Evolutionary conservation across 2,797 vertebrate genomes (phyloP).

Genomic region (Loris lydekkerianus): DNA sequence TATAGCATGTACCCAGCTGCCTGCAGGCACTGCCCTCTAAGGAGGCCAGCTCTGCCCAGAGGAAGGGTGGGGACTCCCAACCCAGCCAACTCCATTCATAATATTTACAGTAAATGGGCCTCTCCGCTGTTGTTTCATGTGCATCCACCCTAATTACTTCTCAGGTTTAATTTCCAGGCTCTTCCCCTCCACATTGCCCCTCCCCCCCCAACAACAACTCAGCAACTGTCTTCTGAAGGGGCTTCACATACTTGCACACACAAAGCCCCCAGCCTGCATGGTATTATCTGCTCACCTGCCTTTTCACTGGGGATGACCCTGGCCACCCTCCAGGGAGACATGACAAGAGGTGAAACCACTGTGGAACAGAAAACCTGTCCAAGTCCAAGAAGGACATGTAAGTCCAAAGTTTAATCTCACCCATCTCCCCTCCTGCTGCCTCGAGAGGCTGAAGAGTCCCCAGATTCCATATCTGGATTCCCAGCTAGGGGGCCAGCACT

Average conservation of each 20-base stretch:
- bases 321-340: neutral
- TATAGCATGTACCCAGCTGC: slow-evolving; percentile 87
- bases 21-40: slow-evolving; percentile 82
- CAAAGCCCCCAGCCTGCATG: rapidly evolving
- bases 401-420: neutral
- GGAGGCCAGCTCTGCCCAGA: slow-evolving; percentile 88
- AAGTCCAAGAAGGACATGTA: neutral
- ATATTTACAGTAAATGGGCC: slow-evolving; percentile 91
- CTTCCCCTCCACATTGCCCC: neutral
- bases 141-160: slow-evolving; percentile 86
- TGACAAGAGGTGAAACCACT: neutral
- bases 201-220: neutral
- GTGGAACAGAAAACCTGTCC: neutral
- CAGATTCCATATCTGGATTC: neutral
- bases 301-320: neutral
- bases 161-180: slow-evolving; percentile 85
- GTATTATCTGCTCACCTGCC: neutral
- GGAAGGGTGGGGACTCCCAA: slow-evolving; percentile 90
- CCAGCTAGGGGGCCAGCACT: neutral
- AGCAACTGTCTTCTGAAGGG: neutral
- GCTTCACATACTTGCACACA: neutral
- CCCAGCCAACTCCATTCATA: slow-evolving; percentile 91
- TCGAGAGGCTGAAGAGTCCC: neutral
- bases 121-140: slow-evolving; percentile 87
- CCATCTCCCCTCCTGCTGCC: neutral